These are phyloP conservation scores for Okapia johnstoni DNA, from an alignment of 2,113 vertebrate species.

Conservation along the genomic window DNA sequence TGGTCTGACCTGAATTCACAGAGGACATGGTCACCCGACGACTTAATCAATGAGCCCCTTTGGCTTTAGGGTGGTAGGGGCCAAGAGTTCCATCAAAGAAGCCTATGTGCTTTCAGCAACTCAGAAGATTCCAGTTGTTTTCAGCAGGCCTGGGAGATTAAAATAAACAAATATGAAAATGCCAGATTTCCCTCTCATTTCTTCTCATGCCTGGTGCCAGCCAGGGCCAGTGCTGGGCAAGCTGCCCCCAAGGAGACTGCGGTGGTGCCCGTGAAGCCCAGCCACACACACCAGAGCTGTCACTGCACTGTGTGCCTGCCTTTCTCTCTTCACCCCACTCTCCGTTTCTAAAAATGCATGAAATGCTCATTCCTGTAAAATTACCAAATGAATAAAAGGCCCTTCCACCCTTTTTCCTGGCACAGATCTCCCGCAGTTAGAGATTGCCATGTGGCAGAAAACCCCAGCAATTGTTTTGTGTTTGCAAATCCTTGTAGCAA, in stretches of 20 bases:
- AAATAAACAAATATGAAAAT: slow-evolving; percentile 77
- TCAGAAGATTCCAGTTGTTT: slow-evolving; percentile 76
- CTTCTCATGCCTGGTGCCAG: slow-evolving; percentile 57
- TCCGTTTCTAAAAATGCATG: slow-evolving; percentile 37
- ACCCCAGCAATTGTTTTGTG: not conserved
- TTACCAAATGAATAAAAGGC: slow-evolving; percentile 17
- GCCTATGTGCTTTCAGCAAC: slow-evolving; percentile 67
- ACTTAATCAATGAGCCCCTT: slow-evolving; percentile 70
- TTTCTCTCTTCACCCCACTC: not conserved
- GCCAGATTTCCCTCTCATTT: slow-evolving; percentile 65
- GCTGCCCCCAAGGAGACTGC: slow-evolving; percentile 43
- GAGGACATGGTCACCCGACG: slow-evolving; percentile 41
- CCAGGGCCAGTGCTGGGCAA: slow-evolving; percentile 24
- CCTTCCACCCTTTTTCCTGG: not conserved
- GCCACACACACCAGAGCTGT: not conserved
- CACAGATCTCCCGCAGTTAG: not conserved
- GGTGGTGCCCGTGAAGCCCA: not conserved
- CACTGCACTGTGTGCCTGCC: not conserved
- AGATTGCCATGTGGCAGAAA: not conserved
- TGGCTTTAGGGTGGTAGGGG: slow-evolving; percentile 55
- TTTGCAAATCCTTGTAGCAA: no score
- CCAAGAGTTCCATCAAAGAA: slow-evolving; percentile 66
- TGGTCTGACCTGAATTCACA: slow-evolving; percentile 61
- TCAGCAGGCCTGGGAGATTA: slow-evolving; percentile 62
- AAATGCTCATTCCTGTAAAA: not conserved